A percentile compares a stretch with the other conserved stretches of the same genome.
Evolutionary conservation across 2,113 vertebrate species (phyloP).

Genomic region (Phaethon lepturus): DNA sequence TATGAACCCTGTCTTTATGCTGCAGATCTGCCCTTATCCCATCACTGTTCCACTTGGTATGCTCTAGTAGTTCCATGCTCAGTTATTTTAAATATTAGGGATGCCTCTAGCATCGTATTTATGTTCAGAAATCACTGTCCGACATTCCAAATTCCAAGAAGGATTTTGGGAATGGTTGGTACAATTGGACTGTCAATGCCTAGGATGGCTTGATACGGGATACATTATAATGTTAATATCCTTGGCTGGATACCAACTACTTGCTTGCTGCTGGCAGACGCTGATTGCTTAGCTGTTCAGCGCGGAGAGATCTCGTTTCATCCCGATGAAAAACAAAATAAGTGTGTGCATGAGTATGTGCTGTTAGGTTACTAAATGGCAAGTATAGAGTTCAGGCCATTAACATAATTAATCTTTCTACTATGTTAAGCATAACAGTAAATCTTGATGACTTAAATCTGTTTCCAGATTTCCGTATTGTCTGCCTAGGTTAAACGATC

Average conservation of each 20-base stretch:
- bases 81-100: not conserved
- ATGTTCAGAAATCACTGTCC: not conserved
- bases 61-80: not conserved
- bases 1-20: not conserved
- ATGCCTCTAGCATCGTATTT: not conserved
- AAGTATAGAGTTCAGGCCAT: not conserved
- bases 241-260: not conserved
- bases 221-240: not conserved
- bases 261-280: not conserved
- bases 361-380: not conserved
- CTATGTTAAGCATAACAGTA: rapidly evolving
- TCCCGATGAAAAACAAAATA: not conserved
- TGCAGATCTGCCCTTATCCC: not conserved
- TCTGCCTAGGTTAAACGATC: not conserved
- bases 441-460: not conserved
- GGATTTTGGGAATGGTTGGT: not conserved
- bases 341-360: not conserved
- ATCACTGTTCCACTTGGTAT: not conserved
- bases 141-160: not conserved
- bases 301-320: not conserved
- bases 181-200: not conserved
- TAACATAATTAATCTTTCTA: not conserved
- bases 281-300: not conserved
- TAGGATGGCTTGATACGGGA: not conserved
- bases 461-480: not conserved